Evolutionary conservation across 1,140 invertebrate species (phyloP).

Genomic region (Hermetia illucens): DNA sequence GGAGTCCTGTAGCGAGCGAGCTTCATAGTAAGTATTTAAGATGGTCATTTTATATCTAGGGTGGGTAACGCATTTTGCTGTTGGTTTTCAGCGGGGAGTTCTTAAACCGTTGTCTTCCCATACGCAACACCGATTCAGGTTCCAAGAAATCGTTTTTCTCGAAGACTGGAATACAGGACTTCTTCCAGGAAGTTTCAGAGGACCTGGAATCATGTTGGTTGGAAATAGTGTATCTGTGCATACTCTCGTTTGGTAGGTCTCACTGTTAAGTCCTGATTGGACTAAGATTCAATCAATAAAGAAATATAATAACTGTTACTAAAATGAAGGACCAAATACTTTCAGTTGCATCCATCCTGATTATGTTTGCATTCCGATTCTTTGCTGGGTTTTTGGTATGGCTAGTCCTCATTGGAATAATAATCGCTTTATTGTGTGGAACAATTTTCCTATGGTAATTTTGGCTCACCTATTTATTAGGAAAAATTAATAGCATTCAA

Average conservation of each 20-base stretch:
- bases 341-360: constrained; percentile 41
- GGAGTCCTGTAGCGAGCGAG: neutral
- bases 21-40: neutral
- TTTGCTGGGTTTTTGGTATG: constrained; percentile 51
- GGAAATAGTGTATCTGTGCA: constrained; percentile 43
- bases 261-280: neutral
- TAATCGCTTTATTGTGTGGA: constrained; percentile 40
- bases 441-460: constrained; percentile 54
- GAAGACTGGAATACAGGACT: constrained; percentile 36
- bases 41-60: no score
- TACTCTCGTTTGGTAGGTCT: constrained; percentile 44
- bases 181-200: constrained; percentile 44
- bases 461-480: no score
- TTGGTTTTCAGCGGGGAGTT: constrained; percentile 35
- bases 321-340: no score
- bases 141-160: constrained; percentile 31
- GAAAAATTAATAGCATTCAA: no score
- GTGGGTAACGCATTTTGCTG: no score
- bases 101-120: constrained; percentile 40
- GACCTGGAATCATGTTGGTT: constrained; percentile 46
- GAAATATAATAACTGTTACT: no score
- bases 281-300: neutral
- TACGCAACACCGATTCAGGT: constrained; percentile 17
- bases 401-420: constrained; percentile 44
- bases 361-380: constrained; percentile 46